Conservation (phyloP, 2,797 vertebrate genomes). For the Hemibagrus guttatus region DNA sequence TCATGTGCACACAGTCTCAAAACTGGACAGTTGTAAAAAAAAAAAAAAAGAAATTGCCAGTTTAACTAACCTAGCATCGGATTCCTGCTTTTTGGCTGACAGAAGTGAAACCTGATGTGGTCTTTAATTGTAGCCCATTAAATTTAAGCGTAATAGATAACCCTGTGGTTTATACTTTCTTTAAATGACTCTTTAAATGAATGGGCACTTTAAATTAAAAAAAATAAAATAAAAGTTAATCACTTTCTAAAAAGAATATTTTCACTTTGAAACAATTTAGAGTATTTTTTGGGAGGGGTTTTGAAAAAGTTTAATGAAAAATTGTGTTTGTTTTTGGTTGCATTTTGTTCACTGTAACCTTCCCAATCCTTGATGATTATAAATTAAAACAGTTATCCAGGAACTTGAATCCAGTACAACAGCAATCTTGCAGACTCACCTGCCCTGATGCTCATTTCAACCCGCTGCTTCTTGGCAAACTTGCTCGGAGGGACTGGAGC, state of each 20-base stretch:
- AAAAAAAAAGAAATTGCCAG: no score
- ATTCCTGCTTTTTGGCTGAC: no score
- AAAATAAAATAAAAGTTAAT: not conserved
- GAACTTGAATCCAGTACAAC: not conserved
- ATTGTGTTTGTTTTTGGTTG: not conserved
- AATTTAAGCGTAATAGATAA: not conserved
- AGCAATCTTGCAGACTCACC: constrained; percentile 22
- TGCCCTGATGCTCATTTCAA: constrained; percentile 48
- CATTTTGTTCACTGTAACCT: not conserved
- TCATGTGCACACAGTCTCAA: no score
- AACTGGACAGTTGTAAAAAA: no score
- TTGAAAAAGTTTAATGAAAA: not conserved
- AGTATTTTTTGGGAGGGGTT: not conserved
- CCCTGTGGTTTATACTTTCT: not conserved
- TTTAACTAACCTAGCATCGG: no score
- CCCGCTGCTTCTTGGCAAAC: constrained; percentile 81
- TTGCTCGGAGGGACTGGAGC: constrained; percentile 75
- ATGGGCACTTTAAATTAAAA: no score
- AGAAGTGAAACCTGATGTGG: no score
- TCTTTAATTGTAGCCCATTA: no score
- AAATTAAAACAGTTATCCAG: not conserved
- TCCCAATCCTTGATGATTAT: not conserved
- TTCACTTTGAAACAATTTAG: not conserved
- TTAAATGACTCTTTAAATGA: not conserved
- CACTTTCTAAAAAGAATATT: not conserved